Evolutionary conservation across 2,113 vertebrate species (phyloP).

Genomic region (Carassius gibelio): DNA sequence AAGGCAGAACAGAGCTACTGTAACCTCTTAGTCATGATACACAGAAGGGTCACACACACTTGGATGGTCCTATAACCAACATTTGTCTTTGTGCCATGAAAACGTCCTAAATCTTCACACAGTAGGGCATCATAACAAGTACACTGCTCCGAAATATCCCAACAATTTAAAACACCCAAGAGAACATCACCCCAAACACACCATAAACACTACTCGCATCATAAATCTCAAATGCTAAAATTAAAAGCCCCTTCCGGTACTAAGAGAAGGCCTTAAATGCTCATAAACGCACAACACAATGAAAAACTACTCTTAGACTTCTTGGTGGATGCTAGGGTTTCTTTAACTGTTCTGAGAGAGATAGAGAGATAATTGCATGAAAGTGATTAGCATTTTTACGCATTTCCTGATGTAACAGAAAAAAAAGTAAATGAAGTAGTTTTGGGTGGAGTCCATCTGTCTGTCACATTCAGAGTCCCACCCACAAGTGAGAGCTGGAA

Average conservation of each 20-base stretch:
- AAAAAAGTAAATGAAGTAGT: background rate
- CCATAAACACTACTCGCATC: background rate
- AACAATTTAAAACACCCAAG: slow-evolving; percentile 4
- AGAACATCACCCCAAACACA: background rate
- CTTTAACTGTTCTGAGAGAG: slow-evolving; percentile 3
- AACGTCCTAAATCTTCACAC: slow-evolving; percentile 4
- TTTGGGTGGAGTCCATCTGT: background rate
- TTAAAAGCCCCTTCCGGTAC: background rate
- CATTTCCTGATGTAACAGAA: background rate
- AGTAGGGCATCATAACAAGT: slow-evolving; percentile 4
- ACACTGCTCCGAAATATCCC: slow-evolving; percentile 18
- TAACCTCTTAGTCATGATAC: slow-evolving; percentile 52
- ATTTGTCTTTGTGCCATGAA: slow-evolving; percentile 47
- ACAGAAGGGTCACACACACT: slow-evolving; percentile 32
- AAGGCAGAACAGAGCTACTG: slow-evolving; percentile 61
- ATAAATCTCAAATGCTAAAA: background rate
- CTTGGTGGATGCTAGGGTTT: background rate
- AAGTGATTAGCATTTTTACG: background rate
- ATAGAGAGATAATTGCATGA: background rate
- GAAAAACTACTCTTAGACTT: background rate
- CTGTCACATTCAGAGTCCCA: background rate
- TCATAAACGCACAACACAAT: background rate
- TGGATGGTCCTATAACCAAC: slow-evolving; percentile 42
- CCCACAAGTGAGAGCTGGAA: background rate
- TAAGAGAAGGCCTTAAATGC: background rate